Conservation (phyloP, 2,888 invertebrate species). For the Hololepta plana region DNA sequence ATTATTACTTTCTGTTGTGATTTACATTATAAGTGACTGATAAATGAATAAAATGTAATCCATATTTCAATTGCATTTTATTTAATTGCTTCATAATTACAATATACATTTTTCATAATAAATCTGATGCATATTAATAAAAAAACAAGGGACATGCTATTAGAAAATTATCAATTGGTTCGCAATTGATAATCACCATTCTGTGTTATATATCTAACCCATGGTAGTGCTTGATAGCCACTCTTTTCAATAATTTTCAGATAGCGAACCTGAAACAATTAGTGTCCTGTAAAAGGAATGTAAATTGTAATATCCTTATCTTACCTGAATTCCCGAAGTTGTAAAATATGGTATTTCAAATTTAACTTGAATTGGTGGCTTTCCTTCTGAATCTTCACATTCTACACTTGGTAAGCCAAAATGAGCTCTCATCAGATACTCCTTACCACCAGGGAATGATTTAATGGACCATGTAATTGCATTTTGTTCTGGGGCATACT, state of each 20-base stretch:
- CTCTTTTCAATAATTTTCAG: slow-evolving; percentile 98
- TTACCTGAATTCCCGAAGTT: slow-evolving; percentile 92
- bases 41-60: not conserved
- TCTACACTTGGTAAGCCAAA: slow-evolving; percentile 93
- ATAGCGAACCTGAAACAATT: slow-evolving; percentile 46
- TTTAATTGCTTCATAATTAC: slow-evolving; percentile 1
- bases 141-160: slow-evolving; percentile 10
- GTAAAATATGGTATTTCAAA: slow-evolving; percentile 99
- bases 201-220: slow-evolving; percentile 99
- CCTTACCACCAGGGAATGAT: slow-evolving; percentile 95
- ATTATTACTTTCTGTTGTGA: slow-evolving; percentile 10
- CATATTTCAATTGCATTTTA: not conserved
- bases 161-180: slow-evolving; percentile 75
- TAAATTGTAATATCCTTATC: too few relatives aligned
- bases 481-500: slow-evolving; percentile 93
- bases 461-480: slow-evolving; percentile 96
- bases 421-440: slow-evolving; percentile 95
- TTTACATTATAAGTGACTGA: slow-evolving; percentile 13
- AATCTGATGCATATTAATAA: slow-evolving; percentile 9
- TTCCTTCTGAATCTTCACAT: slow-evolving; percentile 86
- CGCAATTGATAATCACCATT: slow-evolving; percentile 97
- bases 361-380: slow-evolving; percentile 95
- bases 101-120: slow-evolving; percentile 1
- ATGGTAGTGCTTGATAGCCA: slow-evolving; percentile 95
- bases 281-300: not conserved